Percentiles rank a stretch among this genome's conserved stretches.
Evolutionary conservation across 2,113 vertebrate genomes (phyloP).

Genomic region (Zosterops hypoxanthus): DNA sequence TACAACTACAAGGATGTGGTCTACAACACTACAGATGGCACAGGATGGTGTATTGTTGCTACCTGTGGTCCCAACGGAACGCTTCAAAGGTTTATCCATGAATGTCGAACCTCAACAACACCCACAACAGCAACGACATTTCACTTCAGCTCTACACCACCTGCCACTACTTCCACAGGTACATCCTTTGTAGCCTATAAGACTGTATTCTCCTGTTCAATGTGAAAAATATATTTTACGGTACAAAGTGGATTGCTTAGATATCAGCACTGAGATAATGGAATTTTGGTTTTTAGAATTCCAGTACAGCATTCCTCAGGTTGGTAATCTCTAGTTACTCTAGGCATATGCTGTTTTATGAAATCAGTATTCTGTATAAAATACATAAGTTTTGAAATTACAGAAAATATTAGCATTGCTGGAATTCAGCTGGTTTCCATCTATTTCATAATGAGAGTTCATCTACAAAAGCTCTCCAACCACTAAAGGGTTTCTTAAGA

Average conservation of each 20-base stretch:
- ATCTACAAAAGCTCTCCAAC: not conserved
- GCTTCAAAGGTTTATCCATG: conserved; percentile 51
- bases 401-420: not conserved
- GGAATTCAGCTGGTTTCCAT: not conserved
- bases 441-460: not conserved
- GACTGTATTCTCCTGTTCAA: not conserved
- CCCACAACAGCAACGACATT: conserved; percentile 52
- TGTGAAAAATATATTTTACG: not conserved
- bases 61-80: conserved; percentile 79
- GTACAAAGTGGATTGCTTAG: not conserved
- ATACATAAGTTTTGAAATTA: not conserved
- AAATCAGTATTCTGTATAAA: not conserved
- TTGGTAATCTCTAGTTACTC: not conserved
- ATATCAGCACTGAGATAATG: not conserved
- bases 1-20: conserved; percentile 76
- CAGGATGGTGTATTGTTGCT: conserved; percentile 83
- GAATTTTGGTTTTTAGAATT: not conserved
- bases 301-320: not conserved
- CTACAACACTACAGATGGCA: conserved; percentile 87
- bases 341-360: not conserved
- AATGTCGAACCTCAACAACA: conserved; percentile 47
- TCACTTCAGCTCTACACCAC: conserved; percentile 62
- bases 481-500: not conserved
- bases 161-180: conserved; percentile 46
- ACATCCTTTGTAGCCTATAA: not conserved